Percentiles rank a stretch among this genome's conserved stretches.
These are phyloP conservation scores for Menura novaehollandiae DNA, from an alignment of 2,113 vertebrate genomes.

Conservation along the genomic window DNA sequence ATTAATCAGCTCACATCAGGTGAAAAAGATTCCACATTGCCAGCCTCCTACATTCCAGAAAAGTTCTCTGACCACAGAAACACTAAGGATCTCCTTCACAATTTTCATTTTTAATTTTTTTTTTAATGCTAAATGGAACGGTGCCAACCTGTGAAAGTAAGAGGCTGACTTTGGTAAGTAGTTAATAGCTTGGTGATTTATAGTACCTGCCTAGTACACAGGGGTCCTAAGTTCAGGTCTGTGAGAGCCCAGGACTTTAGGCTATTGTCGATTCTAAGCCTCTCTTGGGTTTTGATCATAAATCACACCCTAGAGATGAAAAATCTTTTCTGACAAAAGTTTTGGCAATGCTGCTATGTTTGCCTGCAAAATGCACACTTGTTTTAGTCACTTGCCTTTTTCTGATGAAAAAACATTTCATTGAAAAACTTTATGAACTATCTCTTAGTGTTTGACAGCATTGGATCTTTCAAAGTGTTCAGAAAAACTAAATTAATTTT, in stretches of 20 bases:
- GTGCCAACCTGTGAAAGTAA: background rate
- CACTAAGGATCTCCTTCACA: background rate
- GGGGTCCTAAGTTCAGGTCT: background rate
- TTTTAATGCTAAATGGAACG: background rate
- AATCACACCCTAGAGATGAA: constrained; percentile 19
- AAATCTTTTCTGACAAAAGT: constrained; percentile 29
- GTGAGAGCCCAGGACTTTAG: background rate
- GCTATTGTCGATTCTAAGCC: background rate
- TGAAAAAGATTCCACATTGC: background rate
- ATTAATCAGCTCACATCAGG: constrained; percentile 2
- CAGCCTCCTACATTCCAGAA: background rate
- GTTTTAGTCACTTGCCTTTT: background rate
- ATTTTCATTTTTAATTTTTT: background rate
- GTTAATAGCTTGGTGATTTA: constrained; percentile 20
- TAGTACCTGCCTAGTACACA: background rate
- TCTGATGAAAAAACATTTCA: background rate
- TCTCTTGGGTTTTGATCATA: background rate
- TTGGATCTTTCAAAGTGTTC: background rate
- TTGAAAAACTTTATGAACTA: background rate
- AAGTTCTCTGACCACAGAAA: background rate
- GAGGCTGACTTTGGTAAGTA: background rate
- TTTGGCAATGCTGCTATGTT: background rate
- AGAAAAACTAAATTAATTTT: background rate
- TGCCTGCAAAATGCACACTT: background rate
- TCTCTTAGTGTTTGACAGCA: background rate